Conservation (phyloP, 2,113 vertebrate species). For the Ardeotis arabs region DNA sequence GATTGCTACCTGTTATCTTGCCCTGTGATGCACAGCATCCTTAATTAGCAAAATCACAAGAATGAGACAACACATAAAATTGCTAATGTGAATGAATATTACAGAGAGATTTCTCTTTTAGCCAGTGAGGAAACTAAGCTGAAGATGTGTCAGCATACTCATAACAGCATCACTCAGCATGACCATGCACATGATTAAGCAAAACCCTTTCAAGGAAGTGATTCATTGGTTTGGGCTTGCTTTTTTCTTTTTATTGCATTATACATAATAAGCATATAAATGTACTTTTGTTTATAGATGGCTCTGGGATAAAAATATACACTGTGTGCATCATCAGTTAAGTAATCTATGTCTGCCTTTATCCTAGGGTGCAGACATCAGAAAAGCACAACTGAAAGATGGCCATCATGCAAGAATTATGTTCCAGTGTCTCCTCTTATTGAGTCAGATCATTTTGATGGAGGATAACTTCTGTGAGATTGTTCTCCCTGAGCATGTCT, state of each 20-base stretch:
- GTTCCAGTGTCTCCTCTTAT: background rate
- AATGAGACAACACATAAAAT: background rate
- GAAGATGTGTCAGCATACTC: background rate
- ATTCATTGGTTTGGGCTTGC: background rate
- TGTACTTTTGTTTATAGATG: background rate
- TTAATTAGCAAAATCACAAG: background rate
- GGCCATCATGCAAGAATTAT: background rate
- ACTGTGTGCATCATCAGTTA: background rate
- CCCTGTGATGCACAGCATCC: background rate
- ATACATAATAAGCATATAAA: background rate
- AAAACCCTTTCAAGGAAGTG: background rate
- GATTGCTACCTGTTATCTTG: background rate
- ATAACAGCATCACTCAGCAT: background rate
- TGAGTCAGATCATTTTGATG: background rate
- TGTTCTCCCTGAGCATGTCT: background rate
- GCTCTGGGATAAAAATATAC: background rate
- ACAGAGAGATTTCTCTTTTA: background rate
- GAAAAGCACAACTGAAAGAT: background rate
- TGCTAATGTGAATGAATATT: background rate
- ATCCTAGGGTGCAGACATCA: background rate
- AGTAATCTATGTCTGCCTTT: background rate
- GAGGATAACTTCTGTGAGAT: background rate
- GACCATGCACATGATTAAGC: background rate
- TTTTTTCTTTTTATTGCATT: constrained; percentile 11
- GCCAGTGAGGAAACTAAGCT: background rate